Evolutionary conservation across 2,797 vertebrate genomes (phyloP).

Genomic region (Masticophis lateralis): DNA sequence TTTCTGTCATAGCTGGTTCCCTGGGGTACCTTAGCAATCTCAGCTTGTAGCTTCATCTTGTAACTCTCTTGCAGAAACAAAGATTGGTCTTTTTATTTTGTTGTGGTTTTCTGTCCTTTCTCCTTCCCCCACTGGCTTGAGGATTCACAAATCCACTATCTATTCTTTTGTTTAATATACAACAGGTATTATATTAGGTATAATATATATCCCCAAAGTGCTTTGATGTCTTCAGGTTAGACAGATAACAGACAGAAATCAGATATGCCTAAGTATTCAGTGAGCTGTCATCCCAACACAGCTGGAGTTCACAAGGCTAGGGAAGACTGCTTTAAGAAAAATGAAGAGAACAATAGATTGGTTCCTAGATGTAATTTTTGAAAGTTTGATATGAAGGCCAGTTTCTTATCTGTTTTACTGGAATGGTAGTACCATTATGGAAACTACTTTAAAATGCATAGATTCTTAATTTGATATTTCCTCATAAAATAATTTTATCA

Average conservation of each 20-base stretch:
- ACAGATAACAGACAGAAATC: conserved; percentile 9
- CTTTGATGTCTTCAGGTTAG: conserved; percentile 9
- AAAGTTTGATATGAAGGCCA: conserved; percentile 26
- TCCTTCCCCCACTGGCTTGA: too few species aligned
- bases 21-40: not conserved
- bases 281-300: not conserved
- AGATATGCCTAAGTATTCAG: not conserved
- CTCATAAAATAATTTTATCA: conserved; percentile 22
- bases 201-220: not conserved
- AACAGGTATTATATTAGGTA: not conserved
- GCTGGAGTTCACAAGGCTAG: not conserved
- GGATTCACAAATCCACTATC: not conserved
- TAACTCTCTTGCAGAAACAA: not conserved
- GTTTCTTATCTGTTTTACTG: not conserved
- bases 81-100: not conserved
- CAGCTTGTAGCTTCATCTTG: not conserved
- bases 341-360: not conserved
- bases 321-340: not conserved
- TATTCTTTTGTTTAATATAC: not conserved
- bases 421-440: not conserved
- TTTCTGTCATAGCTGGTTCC: conserved; percentile 19
- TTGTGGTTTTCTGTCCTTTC: not conserved
- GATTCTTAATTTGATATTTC: conserved; percentile 19
- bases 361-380: not conserved
- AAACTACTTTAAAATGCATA: not conserved